phyloP scores from a whole-genome alignment of 2,888 invertebrate species.

The Ypsolopha scabrella region DNA sequence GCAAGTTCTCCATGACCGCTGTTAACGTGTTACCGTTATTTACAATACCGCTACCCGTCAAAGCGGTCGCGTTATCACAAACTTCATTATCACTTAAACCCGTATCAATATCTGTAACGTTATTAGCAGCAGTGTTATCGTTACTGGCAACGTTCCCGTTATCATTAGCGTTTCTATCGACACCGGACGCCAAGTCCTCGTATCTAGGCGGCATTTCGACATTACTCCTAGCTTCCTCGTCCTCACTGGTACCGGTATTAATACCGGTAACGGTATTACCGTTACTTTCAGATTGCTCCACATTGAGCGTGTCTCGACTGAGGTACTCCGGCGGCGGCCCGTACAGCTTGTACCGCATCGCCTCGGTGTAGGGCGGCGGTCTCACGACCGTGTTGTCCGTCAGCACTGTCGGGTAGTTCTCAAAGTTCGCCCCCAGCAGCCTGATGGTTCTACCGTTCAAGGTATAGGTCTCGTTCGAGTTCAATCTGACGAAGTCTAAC shows the following conservation, averaged over 20 bases:
- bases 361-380: slow-evolving; percentile 55
- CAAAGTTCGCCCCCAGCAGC: slow-evolving; percentile 49
- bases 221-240: slow-evolving; percentile 39
- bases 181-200: slow-evolving; percentile 33
- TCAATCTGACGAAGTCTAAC: slow-evolving; percentile 39
- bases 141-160: slow-evolving; percentile 10
- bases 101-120: slow-evolving; percentile 11
- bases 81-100: slow-evolving; percentile 19
- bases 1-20: slow-evolving; percentile 47
- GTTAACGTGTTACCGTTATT: neutral
- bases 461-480: slow-evolving; percentile 50
- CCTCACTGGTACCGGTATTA: slow-evolving; percentile 7
- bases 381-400: slow-evolving; percentile 11
- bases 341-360: slow-evolving; percentile 43
- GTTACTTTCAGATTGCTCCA: slow-evolving; percentile 4
- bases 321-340: slow-evolving; percentile 55
- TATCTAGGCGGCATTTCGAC: slow-evolving; percentile 56
- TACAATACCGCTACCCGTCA: neutral
- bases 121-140: slow-evolving; percentile 6
- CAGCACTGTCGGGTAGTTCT: slow-evolving; percentile 33
- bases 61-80: neutral
- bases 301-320: slow-evolving; percentile 21
- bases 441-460: slow-evolving; percentile 53
- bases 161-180: slow-evolving; percentile 10
- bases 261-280: slow-evolving; percentile 19